Evolutionary conservation across 2,113 vertebrate species (phyloP).

Genomic region (Calidris pygmaea): DNA sequence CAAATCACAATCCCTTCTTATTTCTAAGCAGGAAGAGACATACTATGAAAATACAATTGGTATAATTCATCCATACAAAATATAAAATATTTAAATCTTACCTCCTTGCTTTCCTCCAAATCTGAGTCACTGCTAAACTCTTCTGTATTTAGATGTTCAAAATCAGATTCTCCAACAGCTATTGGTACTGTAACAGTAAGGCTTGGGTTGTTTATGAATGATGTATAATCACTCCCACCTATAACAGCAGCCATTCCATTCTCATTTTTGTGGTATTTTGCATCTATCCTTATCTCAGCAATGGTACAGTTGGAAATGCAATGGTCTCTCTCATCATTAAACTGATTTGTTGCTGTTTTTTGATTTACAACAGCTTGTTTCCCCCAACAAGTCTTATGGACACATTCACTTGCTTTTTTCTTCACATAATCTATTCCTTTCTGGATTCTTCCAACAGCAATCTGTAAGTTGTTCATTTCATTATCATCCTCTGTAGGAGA

Average conservation of each 20-base stretch:
- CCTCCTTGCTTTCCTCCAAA: constrained; percentile 82
- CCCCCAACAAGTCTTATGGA: constrained; percentile 73
- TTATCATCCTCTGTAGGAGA: constrained; percentile 83
- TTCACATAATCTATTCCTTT: constrained; percentile 80
- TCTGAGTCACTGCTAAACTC: constrained; percentile 93
- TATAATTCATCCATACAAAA: background rate
- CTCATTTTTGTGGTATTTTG: constrained; percentile 71
- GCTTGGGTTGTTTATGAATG: constrained; percentile 88
- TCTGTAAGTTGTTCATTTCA: constrained; percentile 90
- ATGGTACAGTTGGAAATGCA: constrained; percentile 77
- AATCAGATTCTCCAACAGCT: constrained; percentile 91
- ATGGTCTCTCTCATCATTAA: constrained; percentile 74
- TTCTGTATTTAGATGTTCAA: constrained; percentile 91
- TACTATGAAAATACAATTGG: background rate
- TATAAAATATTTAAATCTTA: constrained; percentile 66
- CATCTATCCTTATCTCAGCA: constrained; percentile 80
- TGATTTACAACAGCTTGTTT: constrained; percentile 71
- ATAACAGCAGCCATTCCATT: constrained; percentile 78
- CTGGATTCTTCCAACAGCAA: constrained; percentile 88
- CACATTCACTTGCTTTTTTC: constrained; percentile 70
- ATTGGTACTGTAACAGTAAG: constrained; percentile 92
- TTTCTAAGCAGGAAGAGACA: background rate
- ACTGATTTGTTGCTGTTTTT: constrained; percentile 73
- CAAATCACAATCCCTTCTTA: background rate
- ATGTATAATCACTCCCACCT: constrained; percentile 76